phyloP scores from a whole-genome alignment of 2,113 vertebrate genomes.

The Megaptera novaeangliae region DNA sequence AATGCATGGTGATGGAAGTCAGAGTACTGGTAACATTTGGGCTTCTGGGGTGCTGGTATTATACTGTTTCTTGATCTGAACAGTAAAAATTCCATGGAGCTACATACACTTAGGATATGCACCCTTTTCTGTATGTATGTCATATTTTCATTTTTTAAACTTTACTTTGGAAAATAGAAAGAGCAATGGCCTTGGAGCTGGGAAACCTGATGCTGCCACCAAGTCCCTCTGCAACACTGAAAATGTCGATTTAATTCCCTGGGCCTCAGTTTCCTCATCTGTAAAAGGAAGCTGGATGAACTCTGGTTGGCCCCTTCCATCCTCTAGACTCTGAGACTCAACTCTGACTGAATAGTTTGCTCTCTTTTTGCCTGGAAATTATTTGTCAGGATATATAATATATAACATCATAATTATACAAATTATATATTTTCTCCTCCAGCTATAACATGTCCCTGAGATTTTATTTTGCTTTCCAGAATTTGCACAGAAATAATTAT shows the following conservation, averaged over 20 bases:
- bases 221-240: background rate
- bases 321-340: background rate
- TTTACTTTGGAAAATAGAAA: slow-evolving; percentile 35
- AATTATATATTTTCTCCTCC: background rate
- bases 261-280: background rate
- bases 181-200: background rate
- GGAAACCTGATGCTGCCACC: background rate
- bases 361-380: background rate
- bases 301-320: background rate
- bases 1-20: background rate
- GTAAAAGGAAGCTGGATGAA: background rate
- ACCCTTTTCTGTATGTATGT: background rate
- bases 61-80: background rate
- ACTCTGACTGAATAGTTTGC: background rate
- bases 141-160: background rate
- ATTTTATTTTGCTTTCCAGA: slow-evolving; percentile 23
- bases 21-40: background rate
- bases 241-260: background rate
- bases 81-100: background rate
- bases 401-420: background rate
- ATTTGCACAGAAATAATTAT: background rate
- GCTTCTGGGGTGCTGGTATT: background rate
- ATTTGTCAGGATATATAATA: background rate
- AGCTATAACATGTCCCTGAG: background rate
- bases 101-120: background rate